Evolutionary conservation across 1,140 invertebrate species (phyloP), one percentile per base, ranked within the genome.

Genomic region (Tetragnatha versicolor): DNA sequence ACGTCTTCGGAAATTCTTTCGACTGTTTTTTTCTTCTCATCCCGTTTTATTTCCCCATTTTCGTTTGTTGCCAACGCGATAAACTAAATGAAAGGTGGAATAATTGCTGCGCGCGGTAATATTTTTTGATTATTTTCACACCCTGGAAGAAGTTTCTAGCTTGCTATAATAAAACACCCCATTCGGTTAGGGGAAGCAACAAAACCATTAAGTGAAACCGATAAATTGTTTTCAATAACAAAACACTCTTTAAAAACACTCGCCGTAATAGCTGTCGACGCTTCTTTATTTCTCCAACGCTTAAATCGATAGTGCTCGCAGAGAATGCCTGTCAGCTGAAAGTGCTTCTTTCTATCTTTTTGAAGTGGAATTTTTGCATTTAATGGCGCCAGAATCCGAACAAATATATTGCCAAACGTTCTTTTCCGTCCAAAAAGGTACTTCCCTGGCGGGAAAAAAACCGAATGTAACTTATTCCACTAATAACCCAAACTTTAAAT

Each of bases 191-290:
- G n/a, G n/a, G 39, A 55, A 73, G 39, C 60, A 73, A 73, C 69
- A 73, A 73, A 73, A 73, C 69, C 69, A 73, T 73, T 73, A 73
- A 73, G 25, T 22, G 69, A 73, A 73, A 73, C 69, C 69, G 69
- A 73, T 73, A 73, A 73, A 73, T 60, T 51, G 69, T 73, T 73
- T 73, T 73, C 69, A 73, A 73, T 73, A 73, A 73, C 69, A 73
- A 73, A 73, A 73, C 69, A 73, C 69, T 55, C 69, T 73, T 73
- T 73, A 73, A 73, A 73, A 73, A 73, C 53, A 73, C 69, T 73
- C 47, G 69, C n/a, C 37, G 49, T 73, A 73, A 73, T 73, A 60
- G 69, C 69, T 73, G 69, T 73, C 69, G 69, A 73, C 69, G 51
- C 69, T 73, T 73, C 69, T 73, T 73, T 73, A 73, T 73, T 73